Percentiles rank a stretch among this genome's conserved stretches.
phyloP scores from a whole-genome alignment of 2,797 vertebrate species.

The Galaxias olidus region DNA sequence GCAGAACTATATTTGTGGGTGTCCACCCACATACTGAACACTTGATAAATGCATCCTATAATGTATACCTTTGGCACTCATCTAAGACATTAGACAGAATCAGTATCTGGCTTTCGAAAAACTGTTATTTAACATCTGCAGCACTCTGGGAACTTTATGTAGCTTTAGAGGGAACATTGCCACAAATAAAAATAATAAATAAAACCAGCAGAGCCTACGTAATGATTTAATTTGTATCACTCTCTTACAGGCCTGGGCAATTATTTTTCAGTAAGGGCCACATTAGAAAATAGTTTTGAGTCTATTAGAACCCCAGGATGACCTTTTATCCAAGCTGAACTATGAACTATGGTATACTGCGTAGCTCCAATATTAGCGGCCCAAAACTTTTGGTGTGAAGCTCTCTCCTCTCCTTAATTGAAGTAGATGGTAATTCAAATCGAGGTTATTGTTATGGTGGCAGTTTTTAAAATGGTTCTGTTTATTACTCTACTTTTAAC shows the following conservation, averaged over 20 bases:
- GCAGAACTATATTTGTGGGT: slow-evolving; percentile 45
- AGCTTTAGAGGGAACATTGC: slow-evolving; percentile 47
- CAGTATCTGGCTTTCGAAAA: slow-evolving; percentile 62
- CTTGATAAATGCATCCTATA: slow-evolving; percentile 39
- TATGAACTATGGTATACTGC: slow-evolving; percentile 21
- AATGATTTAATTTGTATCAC: slow-evolving; percentile 44
- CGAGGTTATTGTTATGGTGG: slow-evolving; percentile 1
- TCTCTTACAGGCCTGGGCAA: no score
- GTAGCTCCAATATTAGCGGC: neutral
- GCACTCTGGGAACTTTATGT: slow-evolving; percentile 24
- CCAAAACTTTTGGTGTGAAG: neutral
- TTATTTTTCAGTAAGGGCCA: no score
- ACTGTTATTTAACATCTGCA: slow-evolving; percentile 49
- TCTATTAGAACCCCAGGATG: slow-evolving; percentile 53
- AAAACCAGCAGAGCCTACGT: slow-evolving; percentile 56
- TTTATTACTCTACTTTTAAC: neutral
- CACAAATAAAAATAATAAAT: no score
- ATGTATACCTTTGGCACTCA: slow-evolving; percentile 43
- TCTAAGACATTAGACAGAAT: slow-evolving; percentile 56
- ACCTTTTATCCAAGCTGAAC: slow-evolving; percentile 57
- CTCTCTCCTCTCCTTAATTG: neutral
- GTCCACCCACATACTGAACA: slow-evolving; percentile 36
- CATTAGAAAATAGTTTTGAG: no score
- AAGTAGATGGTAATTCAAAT: slow-evolving; percentile 10
- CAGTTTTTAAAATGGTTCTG: neutral